Evolutionary conservation across 2,888 invertebrate genomes (phyloP).

Genomic region (Campoplex nolae): DNA sequence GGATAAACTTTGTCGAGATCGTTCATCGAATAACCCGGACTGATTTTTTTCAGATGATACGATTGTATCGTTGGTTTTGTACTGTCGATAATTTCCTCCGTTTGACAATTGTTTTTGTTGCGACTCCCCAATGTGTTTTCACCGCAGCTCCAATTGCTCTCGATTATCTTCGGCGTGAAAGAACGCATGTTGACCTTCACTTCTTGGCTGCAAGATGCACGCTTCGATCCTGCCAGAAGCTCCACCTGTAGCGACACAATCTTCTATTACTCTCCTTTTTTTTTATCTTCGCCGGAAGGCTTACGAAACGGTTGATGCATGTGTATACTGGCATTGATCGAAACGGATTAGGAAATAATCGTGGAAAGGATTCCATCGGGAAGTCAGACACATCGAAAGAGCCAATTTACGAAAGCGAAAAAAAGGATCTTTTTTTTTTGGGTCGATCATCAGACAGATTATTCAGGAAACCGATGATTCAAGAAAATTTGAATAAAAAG

Average conservation of each 20-base stretch:
- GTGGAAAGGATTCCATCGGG: background rate
- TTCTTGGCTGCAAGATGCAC: constrained; percentile 70
- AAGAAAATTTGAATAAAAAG: background rate
- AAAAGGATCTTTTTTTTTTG: too few relatives aligned
- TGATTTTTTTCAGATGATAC: constrained; percentile 79
- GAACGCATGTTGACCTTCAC: constrained; percentile 81
- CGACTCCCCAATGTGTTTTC: constrained; percentile 53
- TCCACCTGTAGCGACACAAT: constrained; percentile 74
- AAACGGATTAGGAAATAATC: background rate
- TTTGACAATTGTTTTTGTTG: constrained; percentile 60
- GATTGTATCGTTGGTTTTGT: constrained; percentile 80
- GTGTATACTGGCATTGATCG: background rate
- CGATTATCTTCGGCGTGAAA: constrained; percentile 82
- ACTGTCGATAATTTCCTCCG: constrained; percentile 56
- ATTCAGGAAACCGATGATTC: background rate
- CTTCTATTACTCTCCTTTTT: background rate
- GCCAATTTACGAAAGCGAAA: too few relatives aligned
- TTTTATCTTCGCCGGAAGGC: background rate
- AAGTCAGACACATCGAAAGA: background rate
- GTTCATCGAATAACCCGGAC: constrained; percentile 83
- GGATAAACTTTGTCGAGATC: constrained; percentile 81
- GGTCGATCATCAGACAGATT: background rate
- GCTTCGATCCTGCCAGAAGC: constrained; percentile 75
- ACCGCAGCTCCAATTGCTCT: constrained; percentile 71
- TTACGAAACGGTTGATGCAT: background rate